phyloP scores from a whole-genome alignment of 2,113 vertebrate species.

The Rostratula benghalensis region DNA sequence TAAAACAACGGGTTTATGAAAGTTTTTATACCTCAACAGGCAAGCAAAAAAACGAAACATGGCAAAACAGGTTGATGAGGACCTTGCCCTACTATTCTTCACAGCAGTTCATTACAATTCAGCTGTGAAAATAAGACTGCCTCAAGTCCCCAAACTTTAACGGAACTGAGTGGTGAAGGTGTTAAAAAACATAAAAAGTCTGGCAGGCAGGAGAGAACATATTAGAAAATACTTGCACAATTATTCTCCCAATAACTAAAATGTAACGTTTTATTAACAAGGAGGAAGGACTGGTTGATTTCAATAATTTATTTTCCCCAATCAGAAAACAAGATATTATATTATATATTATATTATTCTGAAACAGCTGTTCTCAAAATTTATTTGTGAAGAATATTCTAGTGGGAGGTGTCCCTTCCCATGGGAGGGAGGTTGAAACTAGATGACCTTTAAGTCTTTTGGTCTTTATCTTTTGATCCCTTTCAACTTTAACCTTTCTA shows the following conservation, averaged over 20 bases:
- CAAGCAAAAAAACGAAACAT: not conserved
- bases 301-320: not conserved
- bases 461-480: too few species aligned
- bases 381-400: not conserved
- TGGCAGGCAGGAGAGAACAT: not conserved
- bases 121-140: not conserved
- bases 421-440: not conserved
- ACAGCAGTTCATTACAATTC: not conserved
- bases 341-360: too few species aligned
- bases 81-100: not conserved
- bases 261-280: not conserved
- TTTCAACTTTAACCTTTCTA: not conserved
- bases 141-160: not conserved
- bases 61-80: not conserved
- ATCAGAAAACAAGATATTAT: not conserved
- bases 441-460: not conserved
- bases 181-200: not conserved
- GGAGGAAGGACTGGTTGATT: not conserved
- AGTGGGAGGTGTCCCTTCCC: not conserved
- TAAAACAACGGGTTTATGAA: not conserved
- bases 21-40: not conserved
- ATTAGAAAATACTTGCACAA: not conserved
- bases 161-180: not conserved
- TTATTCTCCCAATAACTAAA: not conserved
- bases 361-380: not conserved